Base-by-base conservation (phyloP, 1,140 invertebrate genomes). In the Brachionus paranguensis region DNA sequence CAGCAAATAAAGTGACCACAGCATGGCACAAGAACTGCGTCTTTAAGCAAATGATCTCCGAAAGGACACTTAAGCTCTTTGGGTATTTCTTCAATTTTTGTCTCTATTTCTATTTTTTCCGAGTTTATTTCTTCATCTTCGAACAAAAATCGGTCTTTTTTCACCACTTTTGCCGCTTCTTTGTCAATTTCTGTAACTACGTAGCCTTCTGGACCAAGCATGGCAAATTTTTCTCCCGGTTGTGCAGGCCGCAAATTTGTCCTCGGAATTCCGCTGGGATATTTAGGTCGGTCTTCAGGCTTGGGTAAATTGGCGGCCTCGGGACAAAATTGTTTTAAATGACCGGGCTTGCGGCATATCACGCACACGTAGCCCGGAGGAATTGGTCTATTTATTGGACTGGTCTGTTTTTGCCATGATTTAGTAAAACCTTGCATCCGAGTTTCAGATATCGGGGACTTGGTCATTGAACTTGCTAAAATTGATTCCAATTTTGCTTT, bases 11-110 rank as follows among this genome's bases (percentile, higher is more conserved):
- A 81, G 17, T 81, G 29, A 43, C 78, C 78, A 81, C 78, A 81
- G n/a, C 78, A 81, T n/a, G 78, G 78, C 10, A 81, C 78, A 7
- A 81, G 78, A 64, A 81, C 78, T 20, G 78, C 78, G 24, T 81
- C 78, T 20, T 81, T 81, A 14, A 81, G n/a, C 37, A 81, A 43
- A 68, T 81, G 78, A 10, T 60, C 17, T 10, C 78, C 78, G 29
- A 64, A 60, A 10, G 78, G 53, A 64, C 78, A 81, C n/a, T 81
- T 81, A n/a, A 81, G 20, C 12, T 81, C 78, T 24, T 43, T 27
- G 7, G 78, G 78, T 7, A 81, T 64, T 41, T 65, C 43, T n/a
- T 76, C 72, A 8, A 14, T 20, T 27, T 60, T 41, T 7, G 47
- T 27, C 11, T 50, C 72, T 24, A 3, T 41, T 29, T 76, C 72